Evolutionary conservation across 2,797 vertebrate species (phyloP).

Genomic region (Selene dorsalis): DNA sequence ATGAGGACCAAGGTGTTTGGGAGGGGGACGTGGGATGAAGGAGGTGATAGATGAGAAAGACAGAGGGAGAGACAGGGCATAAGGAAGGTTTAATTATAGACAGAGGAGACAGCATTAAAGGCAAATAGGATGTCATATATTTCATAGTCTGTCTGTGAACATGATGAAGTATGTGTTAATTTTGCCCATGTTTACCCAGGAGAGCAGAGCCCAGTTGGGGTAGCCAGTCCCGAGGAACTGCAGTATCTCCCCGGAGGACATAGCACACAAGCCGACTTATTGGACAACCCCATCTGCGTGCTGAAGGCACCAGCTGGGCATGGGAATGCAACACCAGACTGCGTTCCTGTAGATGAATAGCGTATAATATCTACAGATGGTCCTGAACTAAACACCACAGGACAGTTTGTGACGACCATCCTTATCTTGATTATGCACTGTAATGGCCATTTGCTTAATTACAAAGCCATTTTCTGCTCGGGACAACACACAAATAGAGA

Average conservation of each 20-base stretch:
- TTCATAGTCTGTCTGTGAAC: slow-evolving; percentile 33
- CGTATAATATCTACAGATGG: slow-evolving; percentile 73
- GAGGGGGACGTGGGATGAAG: neutral
- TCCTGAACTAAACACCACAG: slow-evolving; percentile 53
- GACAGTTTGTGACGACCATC: slow-evolving; percentile 51
- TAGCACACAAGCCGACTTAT: slow-evolving; percentile 77
- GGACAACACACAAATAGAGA: slow-evolving; percentile 35
- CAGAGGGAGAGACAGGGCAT: slow-evolving; percentile 23
- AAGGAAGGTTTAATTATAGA: slow-evolving; percentile 55
- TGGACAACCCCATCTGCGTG: slow-evolving; percentile 78
- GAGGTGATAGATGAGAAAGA: slow-evolving; percentile 45
- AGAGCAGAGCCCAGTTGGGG: slow-evolving; percentile 83
- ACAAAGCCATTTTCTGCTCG: slow-evolving; percentile 51
- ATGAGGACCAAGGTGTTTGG: slow-evolving; percentile 35
- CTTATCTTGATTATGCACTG: slow-evolving; percentile 50
- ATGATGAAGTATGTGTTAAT: slow-evolving; percentile 21
- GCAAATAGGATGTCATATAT: slow-evolving; percentile 28
- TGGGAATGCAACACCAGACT: slow-evolving; percentile 80
- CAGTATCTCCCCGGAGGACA: slow-evolving; percentile 87
- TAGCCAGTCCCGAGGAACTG: slow-evolving; percentile 78
- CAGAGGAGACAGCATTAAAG: slow-evolving; percentile 31
- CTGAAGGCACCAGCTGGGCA: slow-evolving; percentile 86
- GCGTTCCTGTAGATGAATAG: slow-evolving; percentile 78
- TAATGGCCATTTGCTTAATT: slow-evolving; percentile 63
- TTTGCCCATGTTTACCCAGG: slow-evolving; percentile 77